Conservation (phyloP, 2,113 vertebrate species). For the Aptenodytes patagonicus region DNA sequence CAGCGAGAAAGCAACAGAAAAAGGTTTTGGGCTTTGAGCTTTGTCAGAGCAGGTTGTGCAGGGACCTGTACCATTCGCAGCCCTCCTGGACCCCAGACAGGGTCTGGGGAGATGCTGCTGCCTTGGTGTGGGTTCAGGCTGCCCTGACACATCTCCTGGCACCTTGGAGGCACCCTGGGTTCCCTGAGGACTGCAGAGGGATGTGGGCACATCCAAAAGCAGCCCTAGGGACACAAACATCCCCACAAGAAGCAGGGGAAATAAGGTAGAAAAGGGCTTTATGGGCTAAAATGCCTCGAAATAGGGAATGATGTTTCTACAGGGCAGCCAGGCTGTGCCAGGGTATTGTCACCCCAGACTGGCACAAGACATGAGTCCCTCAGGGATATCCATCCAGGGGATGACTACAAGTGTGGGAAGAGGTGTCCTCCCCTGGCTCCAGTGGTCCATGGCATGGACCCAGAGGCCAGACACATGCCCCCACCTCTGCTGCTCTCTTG, state of each 20-base stretch:
- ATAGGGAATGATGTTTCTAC: neutral
- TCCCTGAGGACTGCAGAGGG: neutral
- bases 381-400: neutral
- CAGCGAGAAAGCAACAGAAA: neutral
- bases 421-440: neutral
- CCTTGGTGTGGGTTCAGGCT: neutral
- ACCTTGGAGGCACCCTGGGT: neutral
- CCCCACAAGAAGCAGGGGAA: neutral
- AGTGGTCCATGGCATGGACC: accelerated
- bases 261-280: neutral
- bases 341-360: neutral
- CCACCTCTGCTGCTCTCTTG: neutral
- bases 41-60: neutral
- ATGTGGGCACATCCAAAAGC: neutral
- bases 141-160: neutral
- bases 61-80: neutral
- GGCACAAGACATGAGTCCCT: neutral
- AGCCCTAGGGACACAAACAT: neutral
- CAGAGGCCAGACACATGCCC: neutral
- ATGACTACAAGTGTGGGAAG: neutral
- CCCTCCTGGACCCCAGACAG: neutral
- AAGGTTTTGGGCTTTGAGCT: neutral
- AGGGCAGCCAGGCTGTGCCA: neutral
- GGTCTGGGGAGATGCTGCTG: neutral
- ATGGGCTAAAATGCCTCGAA: neutral